Conservation (phyloP, 2,797 vertebrate genomes). For the Lateolabrax maculatus region DNA sequence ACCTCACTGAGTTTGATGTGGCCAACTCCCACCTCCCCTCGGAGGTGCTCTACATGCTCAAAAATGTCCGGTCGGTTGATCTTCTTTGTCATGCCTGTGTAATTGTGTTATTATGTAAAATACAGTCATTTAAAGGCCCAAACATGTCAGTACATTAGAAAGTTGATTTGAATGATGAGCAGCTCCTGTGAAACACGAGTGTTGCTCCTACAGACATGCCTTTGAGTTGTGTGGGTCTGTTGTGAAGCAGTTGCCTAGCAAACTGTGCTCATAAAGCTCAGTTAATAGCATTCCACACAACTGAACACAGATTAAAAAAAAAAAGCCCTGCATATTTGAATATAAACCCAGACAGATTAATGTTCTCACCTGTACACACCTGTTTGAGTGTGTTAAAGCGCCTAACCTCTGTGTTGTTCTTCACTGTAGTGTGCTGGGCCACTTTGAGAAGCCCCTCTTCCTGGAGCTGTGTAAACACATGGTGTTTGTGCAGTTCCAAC, state of each 20-base stretch:
- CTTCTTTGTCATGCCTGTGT: not conserved
- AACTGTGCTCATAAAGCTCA: conserved; percentile 8
- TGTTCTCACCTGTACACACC: not conserved
- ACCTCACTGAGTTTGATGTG: conserved; percentile 94
- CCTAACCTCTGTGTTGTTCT: conserved; percentile 6
- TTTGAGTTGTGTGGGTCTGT: not conserved
- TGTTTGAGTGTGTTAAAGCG: not conserved
- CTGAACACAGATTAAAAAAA: not conserved
- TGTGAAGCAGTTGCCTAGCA: not conserved
- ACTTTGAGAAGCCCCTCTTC: conserved; percentile 98
- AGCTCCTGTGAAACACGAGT: not conserved
- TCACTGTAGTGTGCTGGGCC: conserved; percentile 90
- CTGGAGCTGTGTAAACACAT: conserved; percentile 96
- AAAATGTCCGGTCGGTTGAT: conserved; percentile 92
- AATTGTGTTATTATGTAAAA: not conserved
- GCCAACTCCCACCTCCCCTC: conserved; percentile 95
- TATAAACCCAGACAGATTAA: not conserved
- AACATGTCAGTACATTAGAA: not conserved
- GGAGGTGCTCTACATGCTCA: conserved; percentile 98
- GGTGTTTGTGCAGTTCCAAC: conserved; percentile 93
- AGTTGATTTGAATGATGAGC: not conserved
- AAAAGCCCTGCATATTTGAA: not conserved
- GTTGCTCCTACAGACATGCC: not conserved
- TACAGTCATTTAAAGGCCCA: not conserved
- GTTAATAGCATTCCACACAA: conserved; percentile 4